Conservation (phyloP, 1,140 invertebrate genomes). For the Drosophila virilis region DNA sequence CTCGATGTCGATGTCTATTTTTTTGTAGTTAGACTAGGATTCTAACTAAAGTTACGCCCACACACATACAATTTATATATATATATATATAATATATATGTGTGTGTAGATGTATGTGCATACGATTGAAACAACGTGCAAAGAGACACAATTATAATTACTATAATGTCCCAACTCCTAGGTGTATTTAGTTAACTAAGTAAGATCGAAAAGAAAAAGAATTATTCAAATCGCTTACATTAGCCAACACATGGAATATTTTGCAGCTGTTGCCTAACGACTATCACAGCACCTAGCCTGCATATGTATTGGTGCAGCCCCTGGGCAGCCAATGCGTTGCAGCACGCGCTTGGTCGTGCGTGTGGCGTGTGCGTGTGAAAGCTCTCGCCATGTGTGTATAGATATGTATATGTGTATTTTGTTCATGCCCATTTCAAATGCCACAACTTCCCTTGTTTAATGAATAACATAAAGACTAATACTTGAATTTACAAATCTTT, state of each 20-base stretch:
- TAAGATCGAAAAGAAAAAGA: background rate
- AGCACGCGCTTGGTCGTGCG: too few species aligned
- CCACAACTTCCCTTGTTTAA: conserved; percentile 72
- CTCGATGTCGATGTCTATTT: conserved; percentile 18
- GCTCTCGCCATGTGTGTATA: conserved; percentile 1
- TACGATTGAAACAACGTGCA: background rate
- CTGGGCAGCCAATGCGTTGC: too few species aligned
- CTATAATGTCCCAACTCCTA: background rate
- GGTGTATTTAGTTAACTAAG: background rate
- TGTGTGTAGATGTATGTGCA: conserved; percentile 18
- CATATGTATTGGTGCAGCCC: conserved; percentile 1
- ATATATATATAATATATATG: background rate
- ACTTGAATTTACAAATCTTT: conserved; percentile 70
- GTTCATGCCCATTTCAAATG: conserved; percentile 16
- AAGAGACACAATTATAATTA: background rate
- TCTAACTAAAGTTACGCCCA: conserved; percentile 8
- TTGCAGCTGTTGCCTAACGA: conserved; percentile 8
- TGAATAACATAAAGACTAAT: conserved; percentile 80
- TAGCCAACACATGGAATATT: background rate
- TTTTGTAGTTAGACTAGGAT: conserved; percentile 20
- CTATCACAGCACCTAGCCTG: conserved; percentile 19
- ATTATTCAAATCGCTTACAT: background rate
- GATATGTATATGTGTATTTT: conserved; percentile 1
- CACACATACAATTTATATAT: background rate
- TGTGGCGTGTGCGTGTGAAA: conserved; percentile 22